These are phyloP conservation scores for Zalophus californianus DNA, from an alignment of 2,797 vertebrate species.

Conservation along the genomic window DNA sequence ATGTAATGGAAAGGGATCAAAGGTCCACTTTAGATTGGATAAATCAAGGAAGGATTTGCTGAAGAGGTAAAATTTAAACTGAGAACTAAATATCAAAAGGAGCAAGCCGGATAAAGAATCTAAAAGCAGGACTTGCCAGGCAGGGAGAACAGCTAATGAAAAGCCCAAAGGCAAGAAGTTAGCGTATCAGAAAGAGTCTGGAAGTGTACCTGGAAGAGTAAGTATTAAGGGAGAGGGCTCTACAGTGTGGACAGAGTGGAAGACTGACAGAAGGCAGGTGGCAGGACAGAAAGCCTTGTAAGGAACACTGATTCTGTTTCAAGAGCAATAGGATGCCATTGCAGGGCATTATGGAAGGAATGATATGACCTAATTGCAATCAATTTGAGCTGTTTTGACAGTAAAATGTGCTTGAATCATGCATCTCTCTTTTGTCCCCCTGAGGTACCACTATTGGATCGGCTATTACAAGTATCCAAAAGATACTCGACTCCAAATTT, in stretches of 20 bases:
- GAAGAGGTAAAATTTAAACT: neutral
- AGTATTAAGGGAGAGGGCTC: neutral
- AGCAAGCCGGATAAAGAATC: neutral
- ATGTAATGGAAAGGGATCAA: neutral
- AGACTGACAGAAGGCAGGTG: neutral
- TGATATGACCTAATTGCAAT: neutral
- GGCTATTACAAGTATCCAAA: neutral
- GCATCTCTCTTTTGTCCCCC: neutral
- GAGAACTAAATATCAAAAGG: neutral
- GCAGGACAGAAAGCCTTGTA: neutral
- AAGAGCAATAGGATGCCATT: neutral
- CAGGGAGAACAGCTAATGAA: neutral
- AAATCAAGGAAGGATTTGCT: neutral
- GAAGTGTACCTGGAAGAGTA: neutral
- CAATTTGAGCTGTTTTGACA: neutral
- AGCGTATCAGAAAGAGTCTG: neutral
- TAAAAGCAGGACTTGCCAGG: neutral
- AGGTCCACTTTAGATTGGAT: neutral
- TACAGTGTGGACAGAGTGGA: neutral
- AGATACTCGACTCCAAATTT: neutral
- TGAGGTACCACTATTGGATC: neutral
- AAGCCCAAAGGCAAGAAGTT: neutral
- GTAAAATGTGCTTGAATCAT: neutral
- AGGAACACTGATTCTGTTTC: neutral
- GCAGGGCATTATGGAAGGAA: neutral